Evolutionary conservation across 2,797 vertebrate genomes (phyloP).

Genomic region (Hippoglossus hippoglossus): DNA sequence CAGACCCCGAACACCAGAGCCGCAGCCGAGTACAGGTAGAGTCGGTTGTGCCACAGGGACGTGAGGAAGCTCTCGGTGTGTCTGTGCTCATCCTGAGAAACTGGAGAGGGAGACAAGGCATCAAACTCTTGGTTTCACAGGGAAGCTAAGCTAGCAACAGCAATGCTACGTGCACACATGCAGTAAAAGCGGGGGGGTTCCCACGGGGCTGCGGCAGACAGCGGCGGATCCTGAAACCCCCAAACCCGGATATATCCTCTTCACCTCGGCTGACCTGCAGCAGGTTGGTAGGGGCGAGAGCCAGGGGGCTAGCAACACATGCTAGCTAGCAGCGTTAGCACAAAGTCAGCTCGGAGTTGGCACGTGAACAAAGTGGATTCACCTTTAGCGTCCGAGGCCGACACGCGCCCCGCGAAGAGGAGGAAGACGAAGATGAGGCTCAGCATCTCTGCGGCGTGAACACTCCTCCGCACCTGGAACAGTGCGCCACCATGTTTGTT

Average conservation of each 20-base stretch:
- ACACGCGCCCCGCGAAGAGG: not conserved
- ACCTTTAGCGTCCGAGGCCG: slow-evolving; percentile 58
- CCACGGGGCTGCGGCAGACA: not conserved
- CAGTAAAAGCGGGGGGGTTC: not conserved
- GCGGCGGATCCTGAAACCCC: no score
- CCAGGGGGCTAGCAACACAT: slow-evolving; percentile 22
- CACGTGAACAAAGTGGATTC: not conserved
- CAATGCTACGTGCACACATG: no score
- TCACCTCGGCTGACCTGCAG: not conserved
- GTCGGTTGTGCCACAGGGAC: slow-evolving; percentile 88
- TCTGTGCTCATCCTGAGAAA: slow-evolving; percentile 68
- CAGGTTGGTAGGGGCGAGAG: not conserved
- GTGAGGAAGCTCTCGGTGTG: slow-evolving; percentile 69
- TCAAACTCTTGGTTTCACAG: not conserved
- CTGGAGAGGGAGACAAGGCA: slow-evolving; percentile 21
- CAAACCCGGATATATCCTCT: no score
- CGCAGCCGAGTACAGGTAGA: slow-evolving; percentile 88
- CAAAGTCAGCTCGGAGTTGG: not conserved
- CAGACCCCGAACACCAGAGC: slow-evolving; percentile 87
- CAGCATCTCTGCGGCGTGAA: slow-evolving; percentile 37
- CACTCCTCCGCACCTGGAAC: slow-evolving; percentile 6
- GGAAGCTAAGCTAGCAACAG: not conserved
- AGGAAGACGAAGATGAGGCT: not conserved
- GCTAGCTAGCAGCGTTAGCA: slow-evolving; percentile 20
- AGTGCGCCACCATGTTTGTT: slow-evolving; percentile 60